A percentile compares a stretch with the other conserved stretches of the same genome.
Evolutionary conservation across 1,140 invertebrate species (phyloP).

Genomic region (Magallana gigas): DNA sequence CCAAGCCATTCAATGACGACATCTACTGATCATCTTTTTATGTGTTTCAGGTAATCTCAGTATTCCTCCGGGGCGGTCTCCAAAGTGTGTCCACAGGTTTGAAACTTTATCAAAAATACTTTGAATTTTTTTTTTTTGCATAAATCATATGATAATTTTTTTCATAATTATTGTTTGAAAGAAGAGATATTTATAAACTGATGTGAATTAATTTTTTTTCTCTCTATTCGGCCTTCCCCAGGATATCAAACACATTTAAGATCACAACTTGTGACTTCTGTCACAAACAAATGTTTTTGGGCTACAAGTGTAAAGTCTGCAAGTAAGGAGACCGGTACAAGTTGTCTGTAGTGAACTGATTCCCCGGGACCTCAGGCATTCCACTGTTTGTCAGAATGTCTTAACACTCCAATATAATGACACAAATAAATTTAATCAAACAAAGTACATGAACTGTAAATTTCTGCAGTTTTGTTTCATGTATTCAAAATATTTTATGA

Average conservation of each 20-base stretch:
- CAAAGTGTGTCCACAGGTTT: slow-evolving; percentile 80
- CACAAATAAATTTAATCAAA: no score
- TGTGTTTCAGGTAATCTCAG: slow-evolving; percentile 69
- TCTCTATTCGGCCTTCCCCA: slow-evolving; percentile 46
- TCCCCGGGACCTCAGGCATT: neutral
- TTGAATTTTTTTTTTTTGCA: no score
- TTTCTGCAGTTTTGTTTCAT: no score
- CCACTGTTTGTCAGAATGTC: neutral
- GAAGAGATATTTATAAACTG: neutral
- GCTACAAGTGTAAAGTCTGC: slow-evolving; percentile 95
- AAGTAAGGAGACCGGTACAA: slow-evolving; percentile 81
- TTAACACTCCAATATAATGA: neutral
- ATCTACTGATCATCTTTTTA: neutral
- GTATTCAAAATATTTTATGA: no score
- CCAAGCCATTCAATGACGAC: no score
- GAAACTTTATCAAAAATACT: neutral
- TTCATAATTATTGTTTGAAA: no score
- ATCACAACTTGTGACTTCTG: slow-evolving; percentile 94
- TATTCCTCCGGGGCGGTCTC: slow-evolving; percentile 84
- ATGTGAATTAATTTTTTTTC: no score
- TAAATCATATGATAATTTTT: no score
- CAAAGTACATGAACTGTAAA: no score
- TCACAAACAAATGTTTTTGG: slow-evolving; percentile 94
- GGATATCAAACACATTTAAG: slow-evolving; percentile 83
- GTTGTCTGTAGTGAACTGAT: neutral